Evolutionary conservation across 2,888 invertebrate species (phyloP), one percentile per base, ranked within the genome.

Genomic region (Sicus ferrugineus): DNA sequence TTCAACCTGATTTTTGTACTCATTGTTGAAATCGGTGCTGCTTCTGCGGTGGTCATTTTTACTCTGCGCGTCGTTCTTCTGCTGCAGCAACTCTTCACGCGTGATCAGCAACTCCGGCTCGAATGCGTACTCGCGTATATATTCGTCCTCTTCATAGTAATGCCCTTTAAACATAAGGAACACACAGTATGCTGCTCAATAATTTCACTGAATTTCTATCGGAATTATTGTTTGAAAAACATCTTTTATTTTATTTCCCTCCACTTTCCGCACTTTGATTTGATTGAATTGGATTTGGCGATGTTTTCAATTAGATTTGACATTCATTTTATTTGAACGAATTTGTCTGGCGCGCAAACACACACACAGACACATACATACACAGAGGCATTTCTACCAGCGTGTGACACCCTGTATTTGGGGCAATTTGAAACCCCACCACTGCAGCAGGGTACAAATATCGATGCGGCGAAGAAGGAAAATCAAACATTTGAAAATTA

Each of bases 61-160:
- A 58, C 48, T 42, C 26, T 48, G 56, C 38, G 46, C 68, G 30
- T 50, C 67, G 42, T 68, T 68, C 56, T 69, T 79, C 76, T 71
- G 78, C 77, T 69, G 77, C 76, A 69, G 78, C 75, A 72, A 78
- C 75, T 84, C 85, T 75, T 81, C 80, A 63, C 81, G 81, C 75
- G 79, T 81, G 73, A 81, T 78, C 72, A 84, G 75, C 70, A 84
- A 75, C 75, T 84, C 84, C 75, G 84, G 84, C 73, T 84, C 84
- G 74, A 84, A 84, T 54, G 83, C 78, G 76, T 82, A 85, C 77
- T 84, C 85, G 71, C 84, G 83, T 72, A 83, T 80, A 72, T 78
- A 84, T 78, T 83, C 82, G 77, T 85, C 83, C 71, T 80, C 79
- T 21, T 75, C 70, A 64, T 76, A 75, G 72, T 77, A 76, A 72